Conservation (phyloP, 2,113 vertebrate genomes). For the Synodontis membranacea region DNA sequence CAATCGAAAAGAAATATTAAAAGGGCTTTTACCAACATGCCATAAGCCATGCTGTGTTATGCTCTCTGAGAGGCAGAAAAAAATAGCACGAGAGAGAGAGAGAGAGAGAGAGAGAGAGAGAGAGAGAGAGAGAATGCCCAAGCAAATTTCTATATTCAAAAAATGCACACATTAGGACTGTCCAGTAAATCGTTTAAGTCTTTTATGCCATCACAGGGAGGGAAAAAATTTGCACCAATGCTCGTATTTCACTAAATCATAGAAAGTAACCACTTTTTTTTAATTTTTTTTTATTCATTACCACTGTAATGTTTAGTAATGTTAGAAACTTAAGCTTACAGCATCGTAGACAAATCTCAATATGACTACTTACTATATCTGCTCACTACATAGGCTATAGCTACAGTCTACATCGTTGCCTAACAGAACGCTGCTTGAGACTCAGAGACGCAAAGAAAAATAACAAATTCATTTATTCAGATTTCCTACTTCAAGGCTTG, state of each 20-base stretch:
- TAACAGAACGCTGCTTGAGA: background rate
- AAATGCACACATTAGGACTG: background rate
- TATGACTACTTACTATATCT: background rate
- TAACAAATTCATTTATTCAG: background rate
- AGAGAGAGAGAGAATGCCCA: background rate
- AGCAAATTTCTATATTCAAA: background rate
- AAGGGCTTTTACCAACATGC: background rate
- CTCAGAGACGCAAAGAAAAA: background rate
- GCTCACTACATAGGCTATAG: background rate
- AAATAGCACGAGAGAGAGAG: background rate
- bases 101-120: background rate
- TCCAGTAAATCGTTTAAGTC: background rate
- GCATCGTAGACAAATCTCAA: background rate
- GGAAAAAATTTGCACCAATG: background rate
- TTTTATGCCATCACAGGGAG: background rate
- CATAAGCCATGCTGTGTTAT: background rate
- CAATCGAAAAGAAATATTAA: background rate
- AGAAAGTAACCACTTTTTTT: background rate
- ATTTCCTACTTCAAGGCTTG: conserved; percentile 2
- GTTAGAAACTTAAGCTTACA: background rate
- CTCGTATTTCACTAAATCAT: background rate
- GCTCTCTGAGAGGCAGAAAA: background rate
- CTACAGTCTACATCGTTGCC: background rate
- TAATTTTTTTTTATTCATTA: background rate
- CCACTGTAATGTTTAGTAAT: background rate